phyloP scores from a whole-genome alignment of 2,113 vertebrate genomes.

The Gasterosteus nipponicus region DNA sequence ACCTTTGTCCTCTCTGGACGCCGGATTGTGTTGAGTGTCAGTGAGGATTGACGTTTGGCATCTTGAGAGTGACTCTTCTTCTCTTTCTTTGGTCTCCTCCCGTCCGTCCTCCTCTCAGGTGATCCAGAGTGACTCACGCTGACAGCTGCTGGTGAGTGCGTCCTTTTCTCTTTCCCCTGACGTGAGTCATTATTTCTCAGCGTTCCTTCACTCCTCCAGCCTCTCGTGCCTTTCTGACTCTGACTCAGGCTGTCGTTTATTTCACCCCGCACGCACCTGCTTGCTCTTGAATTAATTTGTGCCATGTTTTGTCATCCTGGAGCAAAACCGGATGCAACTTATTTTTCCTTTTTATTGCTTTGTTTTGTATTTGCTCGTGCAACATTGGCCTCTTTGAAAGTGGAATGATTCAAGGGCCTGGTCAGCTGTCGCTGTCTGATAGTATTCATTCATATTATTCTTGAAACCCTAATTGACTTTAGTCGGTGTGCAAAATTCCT shows the following conservation, averaged over 20 bases:
- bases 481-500: background rate
- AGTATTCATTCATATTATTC: background rate
- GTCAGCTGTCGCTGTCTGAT: background rate
- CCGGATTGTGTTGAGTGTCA: background rate
- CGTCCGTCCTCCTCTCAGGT: slow-evolving; percentile 55
- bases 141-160: slow-evolving; percentile 77
- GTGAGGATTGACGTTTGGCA: slow-evolving; percentile 1
- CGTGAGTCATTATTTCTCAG: slow-evolving; percentile 9
- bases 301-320: slow-evolving; percentile 12
- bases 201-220: background rate
- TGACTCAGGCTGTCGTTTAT: slow-evolving; percentile 12
- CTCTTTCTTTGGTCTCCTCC: slow-evolving; percentile 13
- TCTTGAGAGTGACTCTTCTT: slow-evolving; percentile 21
- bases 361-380: slow-evolving; percentile 18
- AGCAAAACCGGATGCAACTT: slow-evolving; percentile 8
- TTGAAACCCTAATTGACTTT: background rate
- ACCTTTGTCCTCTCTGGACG: background rate
- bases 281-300: background rate
- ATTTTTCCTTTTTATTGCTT: background rate
- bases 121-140: slow-evolving; percentile 54
- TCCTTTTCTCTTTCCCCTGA: slow-evolving; percentile 36
- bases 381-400: background rate
- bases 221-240: background rate
- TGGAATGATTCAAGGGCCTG: slow-evolving; percentile 11
- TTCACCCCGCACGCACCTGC: background rate